Percentiles rank a stretch among this genome's conserved stretches.
Conservation (phyloP, 64 coral and sea anemone genomes). For the Dendronephthya gigantea region DNA sequence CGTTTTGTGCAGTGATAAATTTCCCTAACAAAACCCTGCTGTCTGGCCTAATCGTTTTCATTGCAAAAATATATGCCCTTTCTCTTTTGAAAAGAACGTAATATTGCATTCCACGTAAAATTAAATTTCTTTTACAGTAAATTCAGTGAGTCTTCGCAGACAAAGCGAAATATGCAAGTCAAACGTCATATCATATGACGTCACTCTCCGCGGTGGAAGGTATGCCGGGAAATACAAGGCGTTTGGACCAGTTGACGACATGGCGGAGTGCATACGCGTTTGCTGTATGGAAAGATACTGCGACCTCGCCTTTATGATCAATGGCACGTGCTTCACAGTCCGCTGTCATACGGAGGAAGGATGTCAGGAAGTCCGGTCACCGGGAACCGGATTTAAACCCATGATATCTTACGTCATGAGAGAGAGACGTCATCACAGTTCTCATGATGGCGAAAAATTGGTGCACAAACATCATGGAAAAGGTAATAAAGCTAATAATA, state of each 20-base stretch:
- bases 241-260: slow-evolving; percentile 68
- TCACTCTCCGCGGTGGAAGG: slow-evolving; percentile 75
- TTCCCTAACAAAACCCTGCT: too few relatives aligned
- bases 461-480: not conserved
- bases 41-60: too few relatives aligned
- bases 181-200: slow-evolving; percentile 71
- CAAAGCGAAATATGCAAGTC: not conserved
- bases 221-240: slow-evolving; percentile 83
- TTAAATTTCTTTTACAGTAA: not conserved
- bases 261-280: slow-evolving; percentile 92
- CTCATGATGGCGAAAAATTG: not conserved
- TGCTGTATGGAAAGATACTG: slow-evolving; percentile 61
- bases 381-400: not conserved
- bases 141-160: not conserved
- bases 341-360: slow-evolving; percentile 73
- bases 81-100: not conserved
- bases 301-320: slow-evolving; percentile 93
- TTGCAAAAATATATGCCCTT: not conserved
- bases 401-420: slow-evolving; percentile 7
- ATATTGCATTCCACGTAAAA: not conserved
- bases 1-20: too few relatives aligned
- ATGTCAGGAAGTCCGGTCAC: slow-evolving; percentile 34
- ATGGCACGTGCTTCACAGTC: slow-evolving; percentile 68
- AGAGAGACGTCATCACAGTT: not conserved
- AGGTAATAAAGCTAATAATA: too few relatives aligned